These are phyloP conservation scores for Leucophenga maculata DNA, from an alignment of 2,888 invertebrate genomes.

Conservation along the genomic window DNA sequence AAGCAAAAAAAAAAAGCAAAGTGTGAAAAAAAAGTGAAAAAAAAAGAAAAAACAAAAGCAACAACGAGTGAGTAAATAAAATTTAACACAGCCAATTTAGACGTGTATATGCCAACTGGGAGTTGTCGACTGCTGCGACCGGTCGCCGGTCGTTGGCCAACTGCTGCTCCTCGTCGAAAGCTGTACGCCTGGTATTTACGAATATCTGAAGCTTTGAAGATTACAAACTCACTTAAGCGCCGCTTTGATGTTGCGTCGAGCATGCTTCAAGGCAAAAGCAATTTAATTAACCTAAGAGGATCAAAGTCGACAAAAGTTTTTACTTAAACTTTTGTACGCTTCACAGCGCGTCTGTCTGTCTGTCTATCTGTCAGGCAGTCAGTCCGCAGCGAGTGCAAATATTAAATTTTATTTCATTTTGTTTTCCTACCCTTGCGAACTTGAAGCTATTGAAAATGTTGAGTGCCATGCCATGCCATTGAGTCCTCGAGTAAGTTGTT, in stretches of 20 bases:
- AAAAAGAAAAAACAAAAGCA: not conserved
- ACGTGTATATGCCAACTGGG: not conserved
- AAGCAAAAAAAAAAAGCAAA: not conserved
- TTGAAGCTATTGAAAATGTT: too few species aligned
- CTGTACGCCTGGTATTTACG: slow-evolving; percentile 59
- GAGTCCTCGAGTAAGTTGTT: slow-evolving; percentile 35
- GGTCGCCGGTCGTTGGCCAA: not conserved
- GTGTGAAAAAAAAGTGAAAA: not conserved
- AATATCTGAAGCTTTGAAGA: slow-evolving; percentile 71
- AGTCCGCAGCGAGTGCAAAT: slow-evolving; percentile 1
- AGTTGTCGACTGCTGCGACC: not conserved
- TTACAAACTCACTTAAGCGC: slow-evolving; percentile 63
- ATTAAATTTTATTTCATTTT: slow-evolving; percentile 15
- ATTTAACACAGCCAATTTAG: slow-evolving; percentile 5
- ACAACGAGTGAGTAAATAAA: not conserved
- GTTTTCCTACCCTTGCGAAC: too few species aligned
- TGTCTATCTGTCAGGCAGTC: too few species aligned
- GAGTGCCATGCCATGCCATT: slow-evolving; percentile 10
- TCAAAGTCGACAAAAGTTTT: slow-evolving; percentile 45
- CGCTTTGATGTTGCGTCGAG: slow-evolving; percentile 63
- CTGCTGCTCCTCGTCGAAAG: not conserved
- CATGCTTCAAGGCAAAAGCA: slow-evolving; percentile 45
- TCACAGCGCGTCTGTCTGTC: too few species aligned
- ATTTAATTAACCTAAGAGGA: slow-evolving; percentile 59
- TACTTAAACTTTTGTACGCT: too few species aligned